Evolutionary conservation across 2,888 invertebrate species (phyloP), one percentile per base, ranked within the genome.

Genomic region (Macaria liturata): DNA sequence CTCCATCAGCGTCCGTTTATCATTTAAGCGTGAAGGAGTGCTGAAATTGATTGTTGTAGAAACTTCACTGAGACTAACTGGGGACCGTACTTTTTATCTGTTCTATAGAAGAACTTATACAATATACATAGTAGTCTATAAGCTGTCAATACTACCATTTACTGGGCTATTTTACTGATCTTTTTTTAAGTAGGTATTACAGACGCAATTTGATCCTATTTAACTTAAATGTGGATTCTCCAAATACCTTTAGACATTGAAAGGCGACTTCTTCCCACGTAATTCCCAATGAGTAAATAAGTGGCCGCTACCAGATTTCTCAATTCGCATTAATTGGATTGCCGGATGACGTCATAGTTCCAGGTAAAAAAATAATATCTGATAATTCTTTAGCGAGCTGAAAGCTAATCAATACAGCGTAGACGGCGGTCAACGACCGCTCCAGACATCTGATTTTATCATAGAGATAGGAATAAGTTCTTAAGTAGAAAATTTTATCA

Each of bases 1-100:
- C 84, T 81, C 81, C 69, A 61, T 54, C 75, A 74, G 76, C 79
- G 80, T 83, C 79, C 77, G 78, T 70, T 62, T 51, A 47, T 51
- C 62, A 55, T 50, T 64, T 68, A 62, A 64, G 67, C 69, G 66
- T 68, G 65, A 59, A 46, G 45, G 20, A 32, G 7, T 0, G 20
- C 31, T 46, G 39, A 43, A 46, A 8, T 43, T 49, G 43, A 43
- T 34, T 57, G 31, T 44, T 9, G 40, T 49, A 42, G 46, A 49
- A 42, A 45, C 40, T 20, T 31, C 34, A 34, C 30, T 37, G 42
- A 40, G 7, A 20, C 20, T 20, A 20, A 20, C 20, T 20, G 2
- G 20, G 2, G 49, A 45, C 47, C 44, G 50, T 34, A 47, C 39
- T 20, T 20, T 20, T 20, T 20, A 20, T 20, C 20, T 20, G 20